Percentiles rank a stretch among this genome's conserved stretches.
phyloP scores from a whole-genome alignment of 2,888 invertebrate genomes.

The Coronaproctus castanopsis region DNA sequence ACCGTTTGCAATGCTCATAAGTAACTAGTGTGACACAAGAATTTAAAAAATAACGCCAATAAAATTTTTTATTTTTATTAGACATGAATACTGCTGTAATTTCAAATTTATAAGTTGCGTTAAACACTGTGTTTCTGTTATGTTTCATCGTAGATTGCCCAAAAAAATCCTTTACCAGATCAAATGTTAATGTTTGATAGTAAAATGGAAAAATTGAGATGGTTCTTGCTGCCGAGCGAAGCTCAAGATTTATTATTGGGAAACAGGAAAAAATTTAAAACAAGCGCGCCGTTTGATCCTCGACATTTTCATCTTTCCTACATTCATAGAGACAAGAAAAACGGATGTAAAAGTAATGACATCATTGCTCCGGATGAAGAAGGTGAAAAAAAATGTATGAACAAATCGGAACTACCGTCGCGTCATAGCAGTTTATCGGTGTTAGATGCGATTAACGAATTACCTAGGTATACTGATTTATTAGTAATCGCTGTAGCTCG shows the following conservation, averaged over 20 bases:
- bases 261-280: slow-evolving; percentile 53
- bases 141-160: slow-evolving; percentile 33
- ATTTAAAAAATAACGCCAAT: no score
- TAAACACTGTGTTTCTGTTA: neutral
- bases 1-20: no score
- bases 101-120: no score
- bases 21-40: no score
- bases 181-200: slow-evolving; percentile 48
- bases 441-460: no score
- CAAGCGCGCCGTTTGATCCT: slow-evolving; percentile 54
- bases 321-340: neutral
- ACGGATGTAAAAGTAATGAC: neutral
- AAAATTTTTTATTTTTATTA: no score
- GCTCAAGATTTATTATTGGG: slow-evolving; percentile 54
- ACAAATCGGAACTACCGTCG: slow-evolving; percentile 23
- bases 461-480: no score
- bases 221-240: slow-evolving; percentile 79
- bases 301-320: slow-evolving; percentile 20
- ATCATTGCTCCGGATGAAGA: neutral
- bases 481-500: no score
- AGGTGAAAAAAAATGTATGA: neutral
- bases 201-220: slow-evolving; percentile 47
- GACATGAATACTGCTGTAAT: no score
- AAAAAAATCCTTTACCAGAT: slow-evolving; percentile 50
- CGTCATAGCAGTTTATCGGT: slow-evolving; percentile 49